Conservation (phyloP, 2,113 vertebrate genomes). For the Noturus placidus region DNA sequence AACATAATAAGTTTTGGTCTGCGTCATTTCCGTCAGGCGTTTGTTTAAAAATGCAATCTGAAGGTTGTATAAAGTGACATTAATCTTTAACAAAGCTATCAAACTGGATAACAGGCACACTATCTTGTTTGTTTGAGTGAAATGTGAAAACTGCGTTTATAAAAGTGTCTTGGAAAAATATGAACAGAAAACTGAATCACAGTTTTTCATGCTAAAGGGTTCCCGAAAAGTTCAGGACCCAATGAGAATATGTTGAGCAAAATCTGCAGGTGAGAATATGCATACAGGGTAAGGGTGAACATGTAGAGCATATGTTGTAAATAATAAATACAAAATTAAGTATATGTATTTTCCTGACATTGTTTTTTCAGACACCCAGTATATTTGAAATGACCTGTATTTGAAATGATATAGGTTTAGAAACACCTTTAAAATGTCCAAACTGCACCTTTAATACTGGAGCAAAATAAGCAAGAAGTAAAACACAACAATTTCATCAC, state of each 20-base stretch:
- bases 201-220: neutral
- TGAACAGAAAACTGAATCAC: neutral
- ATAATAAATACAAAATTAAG: neutral
- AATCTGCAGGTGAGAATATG: neutral
- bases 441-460: neutral
- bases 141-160: too few species aligned
- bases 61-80: too few species aligned
- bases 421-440: neutral
- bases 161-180: neutral
- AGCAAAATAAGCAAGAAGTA: neutral
- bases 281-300: neutral
- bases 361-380: neutral
- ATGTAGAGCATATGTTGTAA: neutral
- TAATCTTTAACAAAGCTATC: too few species aligned
- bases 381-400: neutral
- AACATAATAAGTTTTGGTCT: too few species aligned
- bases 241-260: neutral
- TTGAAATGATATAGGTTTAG: neutral
- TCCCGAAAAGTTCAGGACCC: neutral
- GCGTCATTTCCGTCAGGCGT: too few species aligned
- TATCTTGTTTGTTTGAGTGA: too few species aligned
- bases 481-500: neutral
- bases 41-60: too few species aligned
- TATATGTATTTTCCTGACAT: neutral
- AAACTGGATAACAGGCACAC: too few species aligned